Evolutionary conservation across 2,113 vertebrate genomes (phyloP), one percentile per base, ranked within the genome.

Genomic region (Octodon degus): DNA sequence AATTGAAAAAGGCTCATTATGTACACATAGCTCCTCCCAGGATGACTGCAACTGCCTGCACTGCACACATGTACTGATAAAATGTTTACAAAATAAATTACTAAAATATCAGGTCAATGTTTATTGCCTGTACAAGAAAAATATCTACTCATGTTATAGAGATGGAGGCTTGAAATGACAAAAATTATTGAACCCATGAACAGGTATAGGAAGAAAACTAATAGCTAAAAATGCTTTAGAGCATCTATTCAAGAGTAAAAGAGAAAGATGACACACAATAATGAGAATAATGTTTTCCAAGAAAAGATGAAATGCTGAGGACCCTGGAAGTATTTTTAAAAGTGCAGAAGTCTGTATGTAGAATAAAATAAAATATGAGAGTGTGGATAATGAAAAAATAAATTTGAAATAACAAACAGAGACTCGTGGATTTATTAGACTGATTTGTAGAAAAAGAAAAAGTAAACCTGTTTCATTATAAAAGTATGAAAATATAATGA

Each of bases 401-500:
- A 77, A 90, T 55, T 87, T 25, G 83, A 85, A 55, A 3, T 14
- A 94, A n/a, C 74, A 70, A 86, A n/a, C 2, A 47, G 32, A 68
- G 34, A 58, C 30, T 63, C 5, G 17, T 60, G 5, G 13, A 17
- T 77, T 80, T 81, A 96, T 91, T 68, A 87, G 4, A 95, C 65
- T 94, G 89, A 72, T 14, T 79, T 89, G 37, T 92, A 4, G 17
- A 65, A 2, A 24, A 85, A 81, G 68, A 93, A 72, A 84, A 90
- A 60, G 74, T 22, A 60, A 87, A 58, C 80, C 7, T 74, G n/a
- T 92, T 95, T 88, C 22, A 92, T 76, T 77, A 60, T 72, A 86
- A 87, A 81, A 20, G 80, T 24, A 55, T 14, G 16, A 91, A 1
- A 16, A 81, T 85, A 50, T n/a, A 70, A 89, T 27, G 16, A 53